These are phyloP conservation scores for Aleiodes leptofemur DNA, from an alignment of 2,888 invertebrate species.

Conservation along the genomic window DNA sequence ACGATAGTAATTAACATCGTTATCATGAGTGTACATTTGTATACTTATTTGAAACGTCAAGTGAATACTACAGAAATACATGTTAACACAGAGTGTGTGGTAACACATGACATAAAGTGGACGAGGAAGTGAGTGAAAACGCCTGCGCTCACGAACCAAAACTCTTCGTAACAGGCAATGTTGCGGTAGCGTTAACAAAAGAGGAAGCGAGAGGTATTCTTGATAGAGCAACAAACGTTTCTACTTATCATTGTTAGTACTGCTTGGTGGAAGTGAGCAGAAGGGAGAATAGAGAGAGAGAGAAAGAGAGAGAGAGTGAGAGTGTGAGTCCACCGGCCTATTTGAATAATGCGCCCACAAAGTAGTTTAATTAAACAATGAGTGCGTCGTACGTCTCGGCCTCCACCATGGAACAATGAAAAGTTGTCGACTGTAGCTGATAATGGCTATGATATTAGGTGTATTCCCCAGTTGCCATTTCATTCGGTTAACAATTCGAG, in stretches of 20 bases:
- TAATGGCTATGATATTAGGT: conserved; percentile 33
- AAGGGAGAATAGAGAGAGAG: too few species aligned
- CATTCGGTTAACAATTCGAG: not conserved
- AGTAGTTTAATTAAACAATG: conserved; percentile 59
- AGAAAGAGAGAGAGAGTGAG: too few species aligned
- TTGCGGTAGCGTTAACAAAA: conserved; percentile 3
- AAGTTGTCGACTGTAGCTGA: conserved; percentile 65
- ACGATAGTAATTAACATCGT: conserved; percentile 36
- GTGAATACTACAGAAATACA: conserved; percentile 24
- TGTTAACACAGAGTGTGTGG: conserved; percentile 12
- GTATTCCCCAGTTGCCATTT: conserved; percentile 4
- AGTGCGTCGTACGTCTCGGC: conserved; percentile 52
- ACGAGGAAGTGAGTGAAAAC: conserved; percentile 2
- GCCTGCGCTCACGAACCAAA: not conserved
- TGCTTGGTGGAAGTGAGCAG: too few species aligned
- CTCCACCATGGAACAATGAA: conserved; percentile 66
- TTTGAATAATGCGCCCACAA: conserved; percentile 33
- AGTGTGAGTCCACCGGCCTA: not conserved
- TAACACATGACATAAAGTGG: conserved; percentile 22
- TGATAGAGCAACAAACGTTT: conserved; percentile 24
- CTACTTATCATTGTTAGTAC: conserved; percentile 28
- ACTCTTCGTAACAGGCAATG: conserved; percentile 3
- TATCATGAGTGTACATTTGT: conserved; percentile 28
- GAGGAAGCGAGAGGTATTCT: conserved; percentile 15
- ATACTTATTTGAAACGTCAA: conserved; percentile 28